Evolutionary conservation across 2,797 vertebrate genomes (phyloP).

Genomic region (Liparis tanakae): DNA sequence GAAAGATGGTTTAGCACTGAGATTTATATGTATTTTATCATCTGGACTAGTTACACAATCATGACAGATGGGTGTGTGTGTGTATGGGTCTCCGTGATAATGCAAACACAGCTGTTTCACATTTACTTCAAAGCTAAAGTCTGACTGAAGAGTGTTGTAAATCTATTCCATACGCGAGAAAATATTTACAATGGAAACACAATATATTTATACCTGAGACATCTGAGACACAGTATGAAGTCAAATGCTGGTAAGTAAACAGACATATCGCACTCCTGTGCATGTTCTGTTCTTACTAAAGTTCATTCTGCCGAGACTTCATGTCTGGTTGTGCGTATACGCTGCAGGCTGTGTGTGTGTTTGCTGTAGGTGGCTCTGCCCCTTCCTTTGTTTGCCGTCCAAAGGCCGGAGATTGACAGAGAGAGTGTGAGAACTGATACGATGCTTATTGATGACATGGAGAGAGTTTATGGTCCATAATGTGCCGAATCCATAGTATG

Average conservation of each 20-base stretch:
- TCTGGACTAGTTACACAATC: constrained; percentile 60
- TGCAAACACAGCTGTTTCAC: constrained; percentile 65
- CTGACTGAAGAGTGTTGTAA: constrained; percentile 6
- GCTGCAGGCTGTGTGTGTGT: constrained; percentile 56
- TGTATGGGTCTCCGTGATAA: constrained; percentile 22
- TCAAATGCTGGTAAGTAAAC: constrained; percentile 15
- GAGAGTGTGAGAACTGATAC: constrained; percentile 38
- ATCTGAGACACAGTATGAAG: constrained; percentile 8
- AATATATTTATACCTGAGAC: background rate
- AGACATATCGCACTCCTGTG: constrained; percentile 5
- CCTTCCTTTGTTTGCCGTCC: constrained; percentile 63
- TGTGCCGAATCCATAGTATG: constrained; percentile 13
- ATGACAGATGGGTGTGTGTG: constrained; percentile 18
- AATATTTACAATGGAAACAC: constrained; percentile 19
- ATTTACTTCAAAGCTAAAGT: constrained; percentile 65
- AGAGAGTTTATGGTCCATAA: background rate
- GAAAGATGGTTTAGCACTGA: constrained; percentile 33
- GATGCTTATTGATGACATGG: constrained; percentile 19
- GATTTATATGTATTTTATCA: constrained; percentile 60
- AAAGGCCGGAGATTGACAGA: constrained; percentile 16
- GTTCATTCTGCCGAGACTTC: background rate
- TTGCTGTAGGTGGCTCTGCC: constrained; percentile 60
- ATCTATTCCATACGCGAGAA: constrained; percentile 21
- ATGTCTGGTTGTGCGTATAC: constrained; percentile 8
- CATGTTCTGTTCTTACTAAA: constrained; percentile 15